These are phyloP conservation scores for Carcinoscorpius rotundicauda DNA, from an alignment of 1,140 invertebrate species.

Conservation along the genomic window DNA sequence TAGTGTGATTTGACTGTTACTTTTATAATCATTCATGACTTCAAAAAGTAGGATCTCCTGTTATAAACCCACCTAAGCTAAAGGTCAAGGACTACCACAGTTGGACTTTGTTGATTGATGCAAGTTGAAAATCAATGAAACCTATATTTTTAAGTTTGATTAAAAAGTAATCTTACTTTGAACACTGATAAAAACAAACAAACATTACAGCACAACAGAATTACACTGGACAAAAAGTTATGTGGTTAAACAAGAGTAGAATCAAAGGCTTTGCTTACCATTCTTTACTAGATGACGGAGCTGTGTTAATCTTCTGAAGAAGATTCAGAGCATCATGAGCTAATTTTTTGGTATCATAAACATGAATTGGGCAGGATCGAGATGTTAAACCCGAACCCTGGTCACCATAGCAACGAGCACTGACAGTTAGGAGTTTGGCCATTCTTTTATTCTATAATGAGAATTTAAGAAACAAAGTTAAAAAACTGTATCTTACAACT, in stretches of 20 bases:
- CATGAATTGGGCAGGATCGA: slow-evolving; percentile 29
- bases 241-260: slow-evolving; percentile 33
- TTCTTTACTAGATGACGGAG: slow-evolving; percentile 41
- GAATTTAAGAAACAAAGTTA: not conserved
- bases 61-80: too few relatives aligned
- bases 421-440: slow-evolving; percentile 33
- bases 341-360: slow-evolving; percentile 33
- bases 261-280: slow-evolving; percentile 45
- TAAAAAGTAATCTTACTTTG: not conserved
- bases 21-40: too few relatives aligned
- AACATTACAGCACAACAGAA: not conserved
- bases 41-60: too few relatives aligned
- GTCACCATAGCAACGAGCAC: slow-evolving; percentile 24
- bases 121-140: slow-evolving; percentile 10
- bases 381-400: slow-evolving; percentile 25
- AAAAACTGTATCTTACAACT: not conserved
- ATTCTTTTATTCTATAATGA: slow-evolving; percentile 30
- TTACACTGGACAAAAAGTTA: not conserved
- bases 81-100: too few relatives aligned
- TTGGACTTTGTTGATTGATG: too few relatives aligned
- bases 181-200: not conserved
- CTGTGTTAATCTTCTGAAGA: slow-evolving; percentile 47
- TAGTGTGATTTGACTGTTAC: too few relatives aligned
- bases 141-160: not conserved
- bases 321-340: slow-evolving; percentile 45